phyloP scores from a whole-genome alignment of 2,888 invertebrate genomes.

The Troides oblongomaculatus region DNA sequence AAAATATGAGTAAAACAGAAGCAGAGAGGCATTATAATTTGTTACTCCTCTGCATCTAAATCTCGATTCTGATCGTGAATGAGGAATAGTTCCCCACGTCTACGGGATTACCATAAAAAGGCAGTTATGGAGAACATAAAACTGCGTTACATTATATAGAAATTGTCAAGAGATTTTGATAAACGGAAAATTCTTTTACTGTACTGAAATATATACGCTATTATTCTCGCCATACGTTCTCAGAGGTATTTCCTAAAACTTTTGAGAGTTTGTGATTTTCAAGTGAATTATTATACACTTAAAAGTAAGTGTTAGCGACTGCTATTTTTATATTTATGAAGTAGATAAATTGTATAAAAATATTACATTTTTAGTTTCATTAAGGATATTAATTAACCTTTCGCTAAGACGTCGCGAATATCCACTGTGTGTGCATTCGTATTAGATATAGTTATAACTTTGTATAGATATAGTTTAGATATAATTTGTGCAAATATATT shows the following conservation, averaged over 20 bases:
- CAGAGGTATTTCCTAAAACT: conserved; percentile 2
- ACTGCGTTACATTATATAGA: conserved; percentile 18
- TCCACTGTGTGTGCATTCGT: too few relatives aligned
- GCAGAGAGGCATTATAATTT: conserved; percentile 28
- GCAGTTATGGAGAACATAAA: conserved; percentile 38
- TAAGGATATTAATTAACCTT: too few relatives aligned
- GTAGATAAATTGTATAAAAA: too few relatives aligned
- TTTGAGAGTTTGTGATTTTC: background rate
- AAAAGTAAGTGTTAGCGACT: too few relatives aligned
- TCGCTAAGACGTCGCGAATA: too few relatives aligned
- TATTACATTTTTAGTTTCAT: too few relatives aligned
- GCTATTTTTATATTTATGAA: too few relatives aligned
- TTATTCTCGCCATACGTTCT: background rate
- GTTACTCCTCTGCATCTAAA: conserved; percentile 34
- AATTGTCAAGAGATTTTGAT: conserved; percentile 25
- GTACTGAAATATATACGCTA: conserved; percentile 9
- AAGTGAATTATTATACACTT: too few relatives aligned
- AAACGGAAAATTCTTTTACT: conserved; percentile 19
- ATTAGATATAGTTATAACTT: too few relatives aligned
- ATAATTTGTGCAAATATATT: too few relatives aligned
- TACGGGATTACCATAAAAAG: conserved; percentile 41
- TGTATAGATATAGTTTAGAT: too few relatives aligned
- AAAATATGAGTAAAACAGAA: too few relatives aligned
- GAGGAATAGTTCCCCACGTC: conserved; percentile 38
- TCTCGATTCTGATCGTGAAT: conserved; percentile 40